Base-by-base conservation (phyloP, 2,888 invertebrate species). In the Caenorhabditis zanzibari region DNA sequence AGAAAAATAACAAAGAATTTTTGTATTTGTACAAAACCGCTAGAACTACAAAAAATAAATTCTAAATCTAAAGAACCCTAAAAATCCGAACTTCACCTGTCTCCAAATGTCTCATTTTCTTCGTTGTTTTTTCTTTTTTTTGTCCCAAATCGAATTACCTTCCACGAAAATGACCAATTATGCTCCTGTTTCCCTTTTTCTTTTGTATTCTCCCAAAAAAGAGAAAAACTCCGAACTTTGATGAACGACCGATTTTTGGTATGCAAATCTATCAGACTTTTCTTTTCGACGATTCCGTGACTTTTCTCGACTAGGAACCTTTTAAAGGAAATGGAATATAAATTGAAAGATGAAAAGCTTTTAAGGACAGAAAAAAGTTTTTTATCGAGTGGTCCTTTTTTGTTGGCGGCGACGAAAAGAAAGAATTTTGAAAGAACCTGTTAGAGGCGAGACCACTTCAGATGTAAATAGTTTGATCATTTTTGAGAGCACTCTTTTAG, bases 321-420 rank as follows among this genome's bases (percentile, higher is more conserved):
- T 41, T 19, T 19, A n/a, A 52, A 47, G 49, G 66, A 66, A 66
- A 66, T 22, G 47, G 66, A 66, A 66, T 52, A 66, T 66, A 66
- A 66, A 66, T 66, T 66, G 66, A 64, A 28, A 64, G 44, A 64
- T 64, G 64, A 52, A 64, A 47, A 66, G 66, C 66, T 52, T 66
- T 63, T 63, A 63, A 35, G 26, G 19, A 6, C 38, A 38, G 10
- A 12, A 38, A 32, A 32, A 32, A 19, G 28, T 66, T 64, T 64
- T 64, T 22, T 26, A 2, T 26, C 38, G 59, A 63, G 24, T 52
- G 26, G 26, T 66, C 44, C 22, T 58, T 54, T 58, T 41, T 61
- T 22, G 38, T 3, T 35, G 28, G 26, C 6, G 32, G 9, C 1
- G n/a, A 16, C 16, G 32, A 32, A n/a, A 58, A 14, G n/a, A 32